Base-by-base conservation (phyloP, 1,140 invertebrate species). In the Acromyrmex echinatior region DNA sequence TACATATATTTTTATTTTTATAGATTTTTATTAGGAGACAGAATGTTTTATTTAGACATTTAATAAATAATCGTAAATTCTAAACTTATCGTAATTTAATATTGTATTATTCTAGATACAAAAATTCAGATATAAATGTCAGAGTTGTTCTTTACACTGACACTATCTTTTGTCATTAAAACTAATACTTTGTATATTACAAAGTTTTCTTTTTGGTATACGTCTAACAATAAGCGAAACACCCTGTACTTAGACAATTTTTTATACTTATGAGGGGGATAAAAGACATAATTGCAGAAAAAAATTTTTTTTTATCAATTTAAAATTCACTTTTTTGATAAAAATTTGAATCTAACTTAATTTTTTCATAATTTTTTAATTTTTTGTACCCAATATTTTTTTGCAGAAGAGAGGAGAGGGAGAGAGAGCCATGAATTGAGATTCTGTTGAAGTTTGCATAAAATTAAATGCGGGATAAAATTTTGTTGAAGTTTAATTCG, bases 381-480 rank as follows among this genome's bases (percentile, higher is more conserved):
- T 39, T 65, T 49, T 28, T 31, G 31, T 80, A 25, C 70, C 12
- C 2, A 49, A 80, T 35, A 56, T 39, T 25, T 16, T 70, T 81
- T n/a, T 18, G n/a, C 6, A 16, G n/a, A 10, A 68, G 7, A 45
- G 16, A 18, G 31, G 21, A 53, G 25, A n/a, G 70, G 35, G 5
- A 58, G 71, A 45, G 35, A 45, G 21, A 18, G 10, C 3, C 25
- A 39, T 28, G n/a, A 56, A 81, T 58, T 66, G 31, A 71, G 53
- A 71, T 58, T 80, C 49, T 14, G n/a, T 56, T 53, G 21, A 71
- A 81, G 21, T 35, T 49, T 58, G 39, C 28, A 31, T 63, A 79
- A 79, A 63, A 79, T 79, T 79, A 80, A 70, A 53, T 56, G 56
- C 49, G 21, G 4, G 28, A 53, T 80, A 80, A 53, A 80, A 80